Conservation (phyloP, 2,113 vertebrate species). For the Bungarus multicinctus region DNA sequence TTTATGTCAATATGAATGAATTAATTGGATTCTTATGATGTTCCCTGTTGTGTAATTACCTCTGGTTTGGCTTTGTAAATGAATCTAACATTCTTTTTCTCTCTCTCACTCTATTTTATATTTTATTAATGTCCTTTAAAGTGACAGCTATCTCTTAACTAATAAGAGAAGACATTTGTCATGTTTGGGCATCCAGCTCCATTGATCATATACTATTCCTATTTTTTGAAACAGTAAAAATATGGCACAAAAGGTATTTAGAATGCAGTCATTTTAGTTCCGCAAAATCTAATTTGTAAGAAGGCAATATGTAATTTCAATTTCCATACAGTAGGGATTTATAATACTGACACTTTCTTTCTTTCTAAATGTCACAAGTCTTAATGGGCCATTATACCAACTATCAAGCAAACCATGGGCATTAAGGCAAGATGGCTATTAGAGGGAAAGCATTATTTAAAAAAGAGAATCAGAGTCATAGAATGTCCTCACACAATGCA, state of each 20-base stretch:
- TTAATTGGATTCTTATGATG: not conserved
- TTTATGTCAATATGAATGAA: not conserved
- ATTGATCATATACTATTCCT: conserved; percentile 28
- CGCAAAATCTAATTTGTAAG: conserved; percentile 16
- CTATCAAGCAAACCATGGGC: not conserved
- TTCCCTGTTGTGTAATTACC: not conserved
- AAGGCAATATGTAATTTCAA: not conserved
- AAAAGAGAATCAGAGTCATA: not conserved
- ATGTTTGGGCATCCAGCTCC: conserved; percentile 34
- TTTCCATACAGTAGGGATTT: not conserved
- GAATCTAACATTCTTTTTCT: not conserved
- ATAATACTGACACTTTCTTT: not conserved
- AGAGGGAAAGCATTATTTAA: no score
- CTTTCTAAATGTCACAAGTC: not conserved
- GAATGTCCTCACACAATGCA: not conserved
- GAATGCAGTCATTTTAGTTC: conserved; percentile 1
- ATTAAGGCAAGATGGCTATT: not conserved
- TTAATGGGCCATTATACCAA: not conserved
- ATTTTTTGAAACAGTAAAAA: not conserved
- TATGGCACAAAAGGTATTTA: not conserved
- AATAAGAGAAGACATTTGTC: not conserved
- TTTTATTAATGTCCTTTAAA: not conserved
- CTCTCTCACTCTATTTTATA: not conserved
- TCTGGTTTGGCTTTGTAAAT: not conserved
- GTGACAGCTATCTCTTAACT: not conserved